A percentile compares a stretch with the other conserved stretches of the same genome.
phyloP scores from a whole-genome alignment of 2,888 invertebrate species.

The Frankliniella fusca region DNA sequence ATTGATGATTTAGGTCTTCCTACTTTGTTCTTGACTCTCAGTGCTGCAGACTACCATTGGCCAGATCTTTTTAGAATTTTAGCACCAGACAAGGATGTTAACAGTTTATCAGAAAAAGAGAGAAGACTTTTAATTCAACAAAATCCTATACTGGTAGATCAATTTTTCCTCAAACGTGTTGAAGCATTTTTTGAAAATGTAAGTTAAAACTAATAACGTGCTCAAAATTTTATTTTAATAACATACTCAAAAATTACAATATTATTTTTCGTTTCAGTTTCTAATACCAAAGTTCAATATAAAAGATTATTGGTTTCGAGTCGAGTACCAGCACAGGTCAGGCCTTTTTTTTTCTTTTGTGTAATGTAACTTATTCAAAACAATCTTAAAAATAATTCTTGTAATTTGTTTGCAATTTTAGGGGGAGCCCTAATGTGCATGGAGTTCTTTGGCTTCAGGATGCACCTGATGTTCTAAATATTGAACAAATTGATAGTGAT shows the following conservation, averaged over 20 bases:
- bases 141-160: background rate
- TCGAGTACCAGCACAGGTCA: slow-evolving; percentile 34
- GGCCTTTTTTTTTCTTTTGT: no score
- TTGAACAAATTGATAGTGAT: slow-evolving; percentile 20
- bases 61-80: no score
- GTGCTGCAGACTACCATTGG: no score
- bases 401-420: no score
- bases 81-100: no score
- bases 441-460: slow-evolving; percentile 36
- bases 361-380: no score
- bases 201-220: background rate
- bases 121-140: no score
- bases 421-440: slow-evolving; percentile 36
- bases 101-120: no score
- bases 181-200: background rate
- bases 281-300: slow-evolving; percentile 22
- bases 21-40: no score
- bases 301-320: slow-evolving; percentile 33
- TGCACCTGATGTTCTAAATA: slow-evolving; percentile 31
- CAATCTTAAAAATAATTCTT: background rate
- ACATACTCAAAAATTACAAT: background rate
- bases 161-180: background rate
- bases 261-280: background rate
- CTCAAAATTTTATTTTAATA: background rate
- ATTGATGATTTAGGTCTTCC: no score